phyloP scores from a whole-genome alignment of 2,888 invertebrate species.

The Maniola hyperantus region DNA sequence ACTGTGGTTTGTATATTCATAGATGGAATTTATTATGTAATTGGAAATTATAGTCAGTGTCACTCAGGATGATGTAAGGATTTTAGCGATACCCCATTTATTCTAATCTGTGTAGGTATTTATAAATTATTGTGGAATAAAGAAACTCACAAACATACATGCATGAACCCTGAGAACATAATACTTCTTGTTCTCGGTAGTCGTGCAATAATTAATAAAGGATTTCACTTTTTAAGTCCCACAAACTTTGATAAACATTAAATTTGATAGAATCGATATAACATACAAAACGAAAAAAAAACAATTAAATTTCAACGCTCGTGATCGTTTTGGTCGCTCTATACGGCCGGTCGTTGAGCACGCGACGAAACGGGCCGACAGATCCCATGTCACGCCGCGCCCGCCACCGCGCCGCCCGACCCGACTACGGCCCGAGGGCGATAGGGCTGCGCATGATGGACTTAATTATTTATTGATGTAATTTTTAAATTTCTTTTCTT shows the following conservation, averaged over 20 bases:
- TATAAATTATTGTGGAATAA: no score
- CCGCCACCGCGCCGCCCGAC: constrained; percentile 39
- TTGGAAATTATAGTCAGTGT: no score
- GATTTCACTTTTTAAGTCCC: background rate
- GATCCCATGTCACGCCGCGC: constrained; percentile 54
- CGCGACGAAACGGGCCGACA: constrained; percentile 57
- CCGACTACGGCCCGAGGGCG: constrained; percentile 27
- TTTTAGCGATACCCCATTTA: no score
- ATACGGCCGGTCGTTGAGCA: constrained; percentile 46
- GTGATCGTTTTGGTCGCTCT: constrained; percentile 38
- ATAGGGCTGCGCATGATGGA: constrained; percentile 32
- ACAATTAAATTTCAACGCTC: background rate
- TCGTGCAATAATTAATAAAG: no score
- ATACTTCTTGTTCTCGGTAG: no score
- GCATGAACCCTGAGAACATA: no score
- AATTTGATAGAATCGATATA: background rate
- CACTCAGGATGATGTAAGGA: no score
- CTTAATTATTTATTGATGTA: constrained; percentile 14
- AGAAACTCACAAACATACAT: no score
- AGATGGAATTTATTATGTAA: no score
- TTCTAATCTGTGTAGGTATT: no score
- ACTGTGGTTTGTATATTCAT: no score
- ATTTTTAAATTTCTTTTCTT: no score
- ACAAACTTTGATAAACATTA: background rate
- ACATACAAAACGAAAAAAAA: background rate